Conservation (phyloP, 2,797 vertebrate species). For the Fratercula arctica region DNA sequence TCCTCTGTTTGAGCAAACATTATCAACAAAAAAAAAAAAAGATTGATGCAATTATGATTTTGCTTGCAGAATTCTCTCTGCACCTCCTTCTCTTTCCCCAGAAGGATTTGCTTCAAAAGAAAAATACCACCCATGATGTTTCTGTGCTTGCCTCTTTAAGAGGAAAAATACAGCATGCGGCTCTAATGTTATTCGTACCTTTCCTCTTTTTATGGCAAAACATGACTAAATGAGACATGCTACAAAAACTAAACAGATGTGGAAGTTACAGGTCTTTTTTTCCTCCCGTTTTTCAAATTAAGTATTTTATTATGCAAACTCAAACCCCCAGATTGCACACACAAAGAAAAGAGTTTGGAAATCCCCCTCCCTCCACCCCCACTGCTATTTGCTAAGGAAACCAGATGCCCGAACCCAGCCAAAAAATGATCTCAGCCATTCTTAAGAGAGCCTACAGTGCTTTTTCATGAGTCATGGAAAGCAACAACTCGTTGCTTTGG, state of each 20-base stretch:
- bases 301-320: not conserved
- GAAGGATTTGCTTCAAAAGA: not conserved
- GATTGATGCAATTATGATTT: not conserved
- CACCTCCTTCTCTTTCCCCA: not conserved
- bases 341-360: slow-evolving; percentile 49
- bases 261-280: not conserved
- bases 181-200: not conserved
- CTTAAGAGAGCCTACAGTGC: slow-evolving; percentile 57
- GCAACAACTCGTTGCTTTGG: slow-evolving; percentile 70
- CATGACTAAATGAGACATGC: not conserved
- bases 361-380: slow-evolving; percentile 41
- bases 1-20: not conserved
- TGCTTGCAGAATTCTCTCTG: not conserved
- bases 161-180: not conserved
- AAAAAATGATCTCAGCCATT: slow-evolving; percentile 71
- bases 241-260: not conserved
- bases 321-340: not conserved
- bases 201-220: not conserved
- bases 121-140: not conserved
- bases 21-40: not conserved
- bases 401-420: slow-evolving; percentile 51
- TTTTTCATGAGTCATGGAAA: slow-evolving; percentile 75
- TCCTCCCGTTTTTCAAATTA: not conserved
- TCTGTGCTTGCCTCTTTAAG: not conserved
- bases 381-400: slow-evolving; percentile 59